These are phyloP conservation scores for Cinara cedri DNA, from an alignment of 2,888 invertebrate genomes.

Conservation along the genomic window DNA sequence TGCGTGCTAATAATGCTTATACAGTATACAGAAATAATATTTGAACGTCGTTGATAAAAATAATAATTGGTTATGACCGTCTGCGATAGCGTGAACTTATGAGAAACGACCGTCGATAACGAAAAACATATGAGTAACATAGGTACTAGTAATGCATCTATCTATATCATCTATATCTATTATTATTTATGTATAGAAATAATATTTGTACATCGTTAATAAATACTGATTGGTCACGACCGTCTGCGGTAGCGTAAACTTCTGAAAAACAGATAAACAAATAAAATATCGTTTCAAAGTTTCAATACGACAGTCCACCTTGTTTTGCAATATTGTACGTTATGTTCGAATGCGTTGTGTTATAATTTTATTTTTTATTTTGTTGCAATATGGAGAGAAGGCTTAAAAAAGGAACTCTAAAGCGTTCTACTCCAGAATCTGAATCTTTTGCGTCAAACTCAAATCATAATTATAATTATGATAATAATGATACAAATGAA, in stretches of 20 bases:
- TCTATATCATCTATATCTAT: too few species aligned
- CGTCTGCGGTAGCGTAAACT: slow-evolving; percentile 15
- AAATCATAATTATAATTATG: slow-evolving; percentile 10
- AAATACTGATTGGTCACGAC: too few species aligned
- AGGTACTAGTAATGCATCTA: slow-evolving; percentile 12
- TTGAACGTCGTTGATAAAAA: slow-evolving; percentile 44
- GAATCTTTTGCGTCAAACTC: slow-evolving; percentile 25
- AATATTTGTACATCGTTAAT: too few species aligned
- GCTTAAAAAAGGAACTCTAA: slow-evolving; percentile 33
- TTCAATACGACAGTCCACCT: slow-evolving; percentile 1
- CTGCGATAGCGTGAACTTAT: too few species aligned
- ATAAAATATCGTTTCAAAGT: slow-evolving; percentile 16
- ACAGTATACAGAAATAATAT: slow-evolving; percentile 27
- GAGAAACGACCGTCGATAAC: slow-evolving; percentile 21
- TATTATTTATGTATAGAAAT: too few species aligned
- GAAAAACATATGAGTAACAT: slow-evolving; percentile 28
- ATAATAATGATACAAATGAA: slow-evolving; percentile 25
- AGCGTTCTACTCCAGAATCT: slow-evolving; percentile 4
- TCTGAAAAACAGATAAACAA: slow-evolving; percentile 34
- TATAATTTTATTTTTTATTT: slow-evolving; percentile 18
- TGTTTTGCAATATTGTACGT: slow-evolving; percentile 21
- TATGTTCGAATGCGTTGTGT: slow-evolving; percentile 23
- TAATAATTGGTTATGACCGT: neutral
- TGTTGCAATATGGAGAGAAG: slow-evolving; percentile 24
- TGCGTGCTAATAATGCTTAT: too few species aligned